phyloP scores from a whole-genome alignment of 1,140 invertebrate species.

The Metaphire vulgaris region DNA sequence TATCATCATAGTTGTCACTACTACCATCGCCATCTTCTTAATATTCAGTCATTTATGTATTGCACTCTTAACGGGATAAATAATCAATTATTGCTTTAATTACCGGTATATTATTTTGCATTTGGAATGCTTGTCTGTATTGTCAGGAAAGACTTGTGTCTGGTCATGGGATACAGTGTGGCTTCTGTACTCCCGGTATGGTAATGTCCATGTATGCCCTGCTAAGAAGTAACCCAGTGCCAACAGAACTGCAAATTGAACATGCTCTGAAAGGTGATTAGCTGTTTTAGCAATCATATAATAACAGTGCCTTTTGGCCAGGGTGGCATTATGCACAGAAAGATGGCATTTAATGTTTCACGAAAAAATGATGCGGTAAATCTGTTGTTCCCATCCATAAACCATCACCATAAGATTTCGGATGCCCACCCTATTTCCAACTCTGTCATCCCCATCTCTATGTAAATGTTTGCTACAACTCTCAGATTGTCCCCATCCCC shows the following conservation, averaged over 20 bases:
- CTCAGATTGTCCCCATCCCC: too few relatives aligned
- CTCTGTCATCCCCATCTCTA: too few relatives aligned
- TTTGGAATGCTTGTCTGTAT: not conserved
- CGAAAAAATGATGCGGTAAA: not conserved
- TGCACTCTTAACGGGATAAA: not conserved
- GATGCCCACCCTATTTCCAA: too few relatives aligned
- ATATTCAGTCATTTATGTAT: not conserved
- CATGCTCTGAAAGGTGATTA: conserved; percentile 32
- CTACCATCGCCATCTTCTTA: not conserved
- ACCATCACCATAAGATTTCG: too few relatives aligned
- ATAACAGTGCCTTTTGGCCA: not conserved
- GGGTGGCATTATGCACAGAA: not conserved
- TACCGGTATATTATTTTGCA: not conserved
- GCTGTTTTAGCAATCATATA: conserved; percentile 5
- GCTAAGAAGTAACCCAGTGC: conserved; percentile 50
- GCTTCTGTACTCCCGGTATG: conserved; percentile 35
- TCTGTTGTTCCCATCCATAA: not conserved
- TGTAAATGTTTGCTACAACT: too few relatives aligned
- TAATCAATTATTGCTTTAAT: not conserved
- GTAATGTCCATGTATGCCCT: conserved; percentile 33
- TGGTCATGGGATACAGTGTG: conserved; percentile 32
- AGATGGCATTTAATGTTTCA: not conserved
- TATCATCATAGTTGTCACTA: not conserved
- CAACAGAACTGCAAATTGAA: conserved; percentile 30
- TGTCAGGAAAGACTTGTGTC: conserved; percentile 25